A percentile compares a stretch with the other conserved stretches of the same genome.
Evolutionary conservation across 2,113 vertebrate genomes (phyloP).

Genomic region (Xyliphius kryptos): DNA sequence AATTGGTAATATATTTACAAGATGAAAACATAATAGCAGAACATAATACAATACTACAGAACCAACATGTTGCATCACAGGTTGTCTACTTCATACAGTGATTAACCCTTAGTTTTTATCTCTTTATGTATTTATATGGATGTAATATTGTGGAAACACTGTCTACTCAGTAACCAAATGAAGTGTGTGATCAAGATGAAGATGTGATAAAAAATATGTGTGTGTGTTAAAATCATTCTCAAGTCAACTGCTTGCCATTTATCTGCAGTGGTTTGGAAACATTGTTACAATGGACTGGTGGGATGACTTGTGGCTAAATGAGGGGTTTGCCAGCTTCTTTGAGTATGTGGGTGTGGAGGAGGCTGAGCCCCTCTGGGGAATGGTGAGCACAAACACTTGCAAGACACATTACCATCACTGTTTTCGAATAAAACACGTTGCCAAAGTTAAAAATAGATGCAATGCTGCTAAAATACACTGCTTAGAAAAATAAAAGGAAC

Average conservation of each 20-base stretch:
- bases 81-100: background rate
- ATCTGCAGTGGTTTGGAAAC: slow-evolving; percentile 93
- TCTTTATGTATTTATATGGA: slow-evolving; percentile 1
- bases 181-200: background rate
- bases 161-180: background rate
- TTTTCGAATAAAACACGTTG: no score
- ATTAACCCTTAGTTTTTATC: slow-evolving; percentile 5
- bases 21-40: background rate
- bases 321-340: slow-evolving; percentile 95
- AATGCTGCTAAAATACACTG: no score
- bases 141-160: background rate
- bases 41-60: background rate
- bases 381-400: slow-evolving; percentile 70
- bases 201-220: background rate
- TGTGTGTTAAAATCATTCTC: background rate
- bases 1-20: background rate
- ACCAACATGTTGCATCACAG: background rate
- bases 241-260: background rate
- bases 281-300: slow-evolving; percentile 98
- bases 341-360: slow-evolving; percentile 78
- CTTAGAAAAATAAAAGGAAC: no score
- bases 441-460: no score
- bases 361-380: slow-evolving; percentile 73
- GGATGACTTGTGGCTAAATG: slow-evolving; percentile 96
- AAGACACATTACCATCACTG: no score